phyloP scores from a whole-genome alignment of 35 echinoderm and acorn worm genomes.

The Heliocidaris tuberculata region DNA sequence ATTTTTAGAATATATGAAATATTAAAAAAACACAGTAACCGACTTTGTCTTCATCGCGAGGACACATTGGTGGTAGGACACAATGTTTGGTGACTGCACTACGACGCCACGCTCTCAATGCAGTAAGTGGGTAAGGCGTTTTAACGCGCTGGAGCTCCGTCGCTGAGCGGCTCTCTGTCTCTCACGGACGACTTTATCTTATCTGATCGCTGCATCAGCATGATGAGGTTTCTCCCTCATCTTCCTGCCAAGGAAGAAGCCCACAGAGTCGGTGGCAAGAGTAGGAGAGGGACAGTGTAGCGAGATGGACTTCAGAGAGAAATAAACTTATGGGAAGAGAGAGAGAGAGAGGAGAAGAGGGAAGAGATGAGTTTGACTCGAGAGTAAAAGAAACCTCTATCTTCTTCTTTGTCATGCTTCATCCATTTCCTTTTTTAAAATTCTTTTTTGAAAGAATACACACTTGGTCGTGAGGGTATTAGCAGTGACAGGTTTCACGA shows the following conservation, averaged over 20 bases:
- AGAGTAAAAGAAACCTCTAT: constrained; percentile 24
- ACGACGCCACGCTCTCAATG: constrained; percentile 21
- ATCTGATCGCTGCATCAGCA: constrained; percentile 49
- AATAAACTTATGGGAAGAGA: not conserved
- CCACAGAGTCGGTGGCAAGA: constrained; percentile 1
- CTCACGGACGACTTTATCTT: constrained; percentile 33
- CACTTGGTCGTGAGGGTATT: constrained; percentile 25
- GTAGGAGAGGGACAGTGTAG: not conserved
- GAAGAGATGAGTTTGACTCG: constrained; percentile 18
- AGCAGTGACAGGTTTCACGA: not conserved
- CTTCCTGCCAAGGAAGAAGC: constrained; percentile 13
- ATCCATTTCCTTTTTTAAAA: not conserved
- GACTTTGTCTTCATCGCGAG: no score
- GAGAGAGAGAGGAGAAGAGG: not conserved
- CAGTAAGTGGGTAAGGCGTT: constrained; percentile 43
- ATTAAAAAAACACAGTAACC: no score
- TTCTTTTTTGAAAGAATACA: not conserved
- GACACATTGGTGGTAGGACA: not conserved
- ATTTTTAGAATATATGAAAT: no score
- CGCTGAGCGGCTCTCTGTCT: constrained; percentile 32
- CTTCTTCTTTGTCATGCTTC: not conserved
- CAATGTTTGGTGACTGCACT: not conserved
- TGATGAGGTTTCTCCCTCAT: constrained; percentile 46
- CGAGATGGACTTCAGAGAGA: constrained; percentile 5
- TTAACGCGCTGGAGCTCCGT: not conserved